These are phyloP conservation scores for Cyclura pinguis DNA, from an alignment of 2,797 vertebrate species.

Conservation along the genomic window DNA sequence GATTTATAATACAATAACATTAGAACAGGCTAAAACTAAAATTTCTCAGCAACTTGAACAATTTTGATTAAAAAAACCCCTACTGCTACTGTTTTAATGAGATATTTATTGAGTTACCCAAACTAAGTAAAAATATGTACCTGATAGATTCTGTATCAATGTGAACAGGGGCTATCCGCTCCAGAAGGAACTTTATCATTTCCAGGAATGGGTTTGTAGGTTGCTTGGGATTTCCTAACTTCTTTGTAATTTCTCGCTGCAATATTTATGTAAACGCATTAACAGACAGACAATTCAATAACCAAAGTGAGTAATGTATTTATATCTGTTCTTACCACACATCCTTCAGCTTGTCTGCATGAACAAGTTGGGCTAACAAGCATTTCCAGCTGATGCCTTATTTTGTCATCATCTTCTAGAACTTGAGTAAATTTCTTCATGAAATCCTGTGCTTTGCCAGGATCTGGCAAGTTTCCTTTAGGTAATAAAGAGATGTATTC, in stretches of 20 bases:
- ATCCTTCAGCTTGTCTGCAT: conserved; percentile 97
- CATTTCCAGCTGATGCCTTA: conserved; percentile 93
- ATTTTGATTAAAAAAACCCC: background rate
- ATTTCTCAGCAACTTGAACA: background rate
- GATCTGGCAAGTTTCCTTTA: conserved; percentile 95
- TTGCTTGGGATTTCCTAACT: conserved; percentile 96
- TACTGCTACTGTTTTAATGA: background rate
- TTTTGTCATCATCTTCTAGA: conserved; percentile 96
- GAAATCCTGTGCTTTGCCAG: conserved; percentile 98
- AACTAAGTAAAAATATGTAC: conserved; percentile 66
- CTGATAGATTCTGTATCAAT: conserved; percentile 98
- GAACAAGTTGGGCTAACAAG: conserved; percentile 95
- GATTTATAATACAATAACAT: background rate
- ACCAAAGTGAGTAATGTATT: conserved; percentile 24
- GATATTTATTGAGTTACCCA: background rate
- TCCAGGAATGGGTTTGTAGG: conserved; percentile 98
- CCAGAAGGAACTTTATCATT: conserved; percentile 98
- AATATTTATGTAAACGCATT: conserved; percentile 64
- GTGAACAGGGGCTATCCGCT: conserved; percentile 97
- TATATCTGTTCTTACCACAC: conserved; percentile 89
- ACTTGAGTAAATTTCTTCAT: conserved; percentile 98
- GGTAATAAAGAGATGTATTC: conserved; percentile 51
- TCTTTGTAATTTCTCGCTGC: conserved; percentile 97
- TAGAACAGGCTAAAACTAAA: background rate
- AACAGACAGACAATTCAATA: conserved; percentile 40